Evolutionary conservation across 1,140 invertebrate species (phyloP).

Genomic region (Leptonema lineaticorne): DNA sequence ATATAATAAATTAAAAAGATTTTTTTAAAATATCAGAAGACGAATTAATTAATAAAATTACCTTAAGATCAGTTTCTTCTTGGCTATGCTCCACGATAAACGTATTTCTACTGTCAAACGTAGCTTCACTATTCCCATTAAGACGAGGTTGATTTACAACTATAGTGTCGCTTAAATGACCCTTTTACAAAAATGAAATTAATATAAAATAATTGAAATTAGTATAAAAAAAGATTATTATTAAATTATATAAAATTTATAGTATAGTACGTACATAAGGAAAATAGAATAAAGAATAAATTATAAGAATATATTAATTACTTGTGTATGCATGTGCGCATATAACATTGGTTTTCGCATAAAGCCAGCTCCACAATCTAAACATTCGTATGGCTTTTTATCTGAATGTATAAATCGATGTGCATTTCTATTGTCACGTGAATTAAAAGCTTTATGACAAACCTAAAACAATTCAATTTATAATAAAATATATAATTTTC

Average conservation of each 20-base stretch:
- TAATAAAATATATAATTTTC: too few relatives aligned
- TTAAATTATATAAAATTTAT: background rate
- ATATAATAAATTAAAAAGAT: background rate
- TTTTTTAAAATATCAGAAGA: background rate
- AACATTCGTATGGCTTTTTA: constrained; percentile 83
- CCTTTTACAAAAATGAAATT: constrained; percentile 47
- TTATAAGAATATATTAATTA: background rate
- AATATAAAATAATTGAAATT: constrained; percentile 7
- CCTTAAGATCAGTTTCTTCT: constrained; percentile 5
- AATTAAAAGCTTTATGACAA: constrained; percentile 85
- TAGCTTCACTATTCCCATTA: constrained; percentile 58
- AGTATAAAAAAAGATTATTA: background rate
- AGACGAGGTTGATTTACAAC: constrained; percentile 77
- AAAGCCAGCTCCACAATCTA: constrained; percentile 76
- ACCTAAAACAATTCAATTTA: too few relatives aligned
- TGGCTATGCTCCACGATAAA: constrained; percentile 7
- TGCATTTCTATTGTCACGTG: constrained; percentile 80
- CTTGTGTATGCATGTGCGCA: constrained; percentile 68
- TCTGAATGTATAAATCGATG: constrained; percentile 83
- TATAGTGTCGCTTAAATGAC: constrained; percentile 75
- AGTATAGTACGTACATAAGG: background rate
- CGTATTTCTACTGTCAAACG: constrained; percentile 9
- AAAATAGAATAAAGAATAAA: background rate
- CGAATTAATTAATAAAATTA: background rate
- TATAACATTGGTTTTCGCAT: constrained; percentile 81